A percentile compares a stretch with the other conserved stretches of the same genome.
Evolutionary conservation across 2,797 vertebrate genomes (phyloP).

Genomic region (Xerus rutilus): DNA sequence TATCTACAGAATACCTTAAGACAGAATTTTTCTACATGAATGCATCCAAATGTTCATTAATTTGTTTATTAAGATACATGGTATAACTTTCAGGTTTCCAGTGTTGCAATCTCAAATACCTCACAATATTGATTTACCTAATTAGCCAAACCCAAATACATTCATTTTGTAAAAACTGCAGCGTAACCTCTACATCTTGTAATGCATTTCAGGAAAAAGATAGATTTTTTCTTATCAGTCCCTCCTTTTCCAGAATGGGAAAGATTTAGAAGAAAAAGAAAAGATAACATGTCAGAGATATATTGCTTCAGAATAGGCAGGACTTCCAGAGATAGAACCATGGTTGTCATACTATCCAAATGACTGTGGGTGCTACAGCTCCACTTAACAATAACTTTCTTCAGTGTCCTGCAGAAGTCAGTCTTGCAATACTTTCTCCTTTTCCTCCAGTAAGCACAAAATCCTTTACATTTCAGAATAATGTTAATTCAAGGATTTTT

Average conservation of each 20-base stretch:
- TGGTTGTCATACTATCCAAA: neutral
- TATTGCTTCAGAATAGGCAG: neutral
- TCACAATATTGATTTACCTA: conserved; percentile 20
- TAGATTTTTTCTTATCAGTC: neutral
- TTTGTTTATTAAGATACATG: conserved; percentile 43
- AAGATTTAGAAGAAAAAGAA: neutral
- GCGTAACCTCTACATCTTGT: neutral
- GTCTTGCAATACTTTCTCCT: neutral
- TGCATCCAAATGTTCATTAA: conserved; percentile 32
- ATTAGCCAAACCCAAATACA: neutral
- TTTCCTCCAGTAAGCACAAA: conserved; percentile 5
- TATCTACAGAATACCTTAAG: conserved; percentile 34
- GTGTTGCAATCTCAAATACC: neutral
- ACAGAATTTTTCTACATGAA: conserved; percentile 48
- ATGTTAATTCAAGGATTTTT: conserved; percentile 5
- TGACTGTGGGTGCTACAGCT: neutral
- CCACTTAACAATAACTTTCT: neutral
- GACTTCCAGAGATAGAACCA: neutral
- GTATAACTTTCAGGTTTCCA: conserved; percentile 26
- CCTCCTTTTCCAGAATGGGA: neutral
- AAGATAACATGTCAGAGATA: neutral
- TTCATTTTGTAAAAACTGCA: neutral
- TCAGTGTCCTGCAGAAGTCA: neutral
- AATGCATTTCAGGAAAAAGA: neutral
- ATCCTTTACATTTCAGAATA: neutral